Evolutionary conservation across 2,113 vertebrate species (phyloP).

Genomic region (Colossoma macropomum): DNA sequence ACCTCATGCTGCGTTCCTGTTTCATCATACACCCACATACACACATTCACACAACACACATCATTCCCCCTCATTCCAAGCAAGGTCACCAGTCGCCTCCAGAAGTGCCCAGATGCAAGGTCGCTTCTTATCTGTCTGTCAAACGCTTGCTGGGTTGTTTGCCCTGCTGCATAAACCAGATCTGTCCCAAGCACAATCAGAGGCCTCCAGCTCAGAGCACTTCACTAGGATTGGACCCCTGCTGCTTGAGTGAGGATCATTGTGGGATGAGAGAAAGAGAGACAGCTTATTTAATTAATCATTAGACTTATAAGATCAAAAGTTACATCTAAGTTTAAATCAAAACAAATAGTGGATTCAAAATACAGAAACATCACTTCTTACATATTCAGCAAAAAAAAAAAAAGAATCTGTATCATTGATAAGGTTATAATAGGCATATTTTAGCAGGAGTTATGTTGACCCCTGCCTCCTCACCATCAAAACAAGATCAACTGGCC

Average conservation of each 20-base stretch:
- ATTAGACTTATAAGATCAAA: not conserved
- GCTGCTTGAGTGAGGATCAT: not conserved
- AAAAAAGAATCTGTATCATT: no score
- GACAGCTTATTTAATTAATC: not conserved
- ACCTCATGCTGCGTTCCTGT: conserved; percentile 58
- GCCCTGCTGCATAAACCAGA: conserved; percentile 42
- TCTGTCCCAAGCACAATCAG: not conserved
- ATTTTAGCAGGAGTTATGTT: no score
- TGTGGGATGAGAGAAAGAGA: conserved; percentile 5
- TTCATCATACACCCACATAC: conserved; percentile 40
- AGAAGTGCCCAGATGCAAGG: conserved; percentile 63
- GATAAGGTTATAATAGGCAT: no score
- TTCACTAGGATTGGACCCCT: not conserved
- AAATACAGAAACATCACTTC: no score
- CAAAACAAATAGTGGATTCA: no score
- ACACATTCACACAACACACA: conserved; percentile 16
- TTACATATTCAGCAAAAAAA: no score
- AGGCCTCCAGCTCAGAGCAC: not conserved
- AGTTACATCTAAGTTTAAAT: not conserved
- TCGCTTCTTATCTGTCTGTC: conserved; percentile 65
- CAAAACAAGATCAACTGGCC: no score
- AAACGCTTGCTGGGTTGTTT: conserved; percentile 65
- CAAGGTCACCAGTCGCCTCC: conserved; percentile 65
- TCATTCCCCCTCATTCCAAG: conserved; percentile 34
- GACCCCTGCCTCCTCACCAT: no score